Percentiles rank a stretch among this genome's conserved stretches.
Conservation (phyloP, 2,113 vertebrate species). For the Amphiprion percula region DNA sequence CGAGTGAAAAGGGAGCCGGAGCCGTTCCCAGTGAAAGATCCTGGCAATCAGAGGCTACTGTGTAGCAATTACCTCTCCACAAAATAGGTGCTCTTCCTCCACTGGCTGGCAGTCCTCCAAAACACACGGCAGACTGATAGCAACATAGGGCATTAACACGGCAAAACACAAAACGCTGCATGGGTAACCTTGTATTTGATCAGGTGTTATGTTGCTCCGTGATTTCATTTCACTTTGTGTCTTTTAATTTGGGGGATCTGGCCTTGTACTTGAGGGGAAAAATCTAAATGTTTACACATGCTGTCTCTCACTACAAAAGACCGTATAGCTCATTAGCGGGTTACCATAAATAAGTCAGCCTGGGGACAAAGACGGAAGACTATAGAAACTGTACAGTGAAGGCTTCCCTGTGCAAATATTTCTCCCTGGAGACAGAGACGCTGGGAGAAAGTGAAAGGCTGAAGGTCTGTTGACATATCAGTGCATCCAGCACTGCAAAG, state of each 20-base stretch:
- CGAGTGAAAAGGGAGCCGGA: slow-evolving; percentile 72
- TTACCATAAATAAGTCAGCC: slow-evolving; percentile 71
- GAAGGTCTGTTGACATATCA: slow-evolving; percentile 37
- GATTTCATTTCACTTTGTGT: slow-evolving; percentile 74
- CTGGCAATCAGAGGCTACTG: slow-evolving; percentile 85
- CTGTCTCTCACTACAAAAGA: slow-evolving; percentile 65
- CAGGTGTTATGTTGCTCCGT: slow-evolving; percentile 64
- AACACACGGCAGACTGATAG: slow-evolving; percentile 77
- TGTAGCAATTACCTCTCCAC: slow-evolving; percentile 84
- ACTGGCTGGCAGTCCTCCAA: slow-evolving; percentile 81
- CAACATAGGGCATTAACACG: slow-evolving; percentile 69
- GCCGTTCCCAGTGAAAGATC: slow-evolving; percentile 81
- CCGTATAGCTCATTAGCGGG: slow-evolving; percentile 66
- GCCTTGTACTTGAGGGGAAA: slow-evolving; percentile 38
- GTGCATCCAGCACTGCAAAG: slow-evolving; percentile 56
- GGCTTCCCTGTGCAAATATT: slow-evolving; percentile 60
- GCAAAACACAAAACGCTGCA: slow-evolving; percentile 74
- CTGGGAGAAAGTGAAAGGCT: slow-evolving; percentile 14
- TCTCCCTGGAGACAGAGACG: slow-evolving; percentile 58
- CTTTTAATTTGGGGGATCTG: slow-evolving; percentile 70
- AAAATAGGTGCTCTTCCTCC: slow-evolving; percentile 84
- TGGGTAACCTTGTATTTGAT: slow-evolving; percentile 75
- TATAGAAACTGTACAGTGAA: slow-evolving; percentile 53
- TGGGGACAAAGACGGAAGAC: slow-evolving; percentile 56
- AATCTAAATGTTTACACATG: slow-evolving; percentile 78